phyloP scores from a whole-genome alignment of 1,140 invertebrate species.

The Bombus waltoni region DNA sequence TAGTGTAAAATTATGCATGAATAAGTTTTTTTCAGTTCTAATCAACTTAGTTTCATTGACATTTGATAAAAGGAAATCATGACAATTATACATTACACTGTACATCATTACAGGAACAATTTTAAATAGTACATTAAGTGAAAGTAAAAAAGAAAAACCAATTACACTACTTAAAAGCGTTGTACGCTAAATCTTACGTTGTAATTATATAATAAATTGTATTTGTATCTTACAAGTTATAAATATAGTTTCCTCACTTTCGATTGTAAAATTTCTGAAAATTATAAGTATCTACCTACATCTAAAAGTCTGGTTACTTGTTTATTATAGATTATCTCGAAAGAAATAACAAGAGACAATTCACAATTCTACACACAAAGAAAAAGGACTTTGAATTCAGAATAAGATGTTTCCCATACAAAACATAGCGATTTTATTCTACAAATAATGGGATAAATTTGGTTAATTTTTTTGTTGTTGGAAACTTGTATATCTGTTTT shows the following conservation, averaged over 20 bases:
- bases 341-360: constrained; percentile 60
- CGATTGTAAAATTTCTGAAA: constrained; percentile 64
- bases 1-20: constrained; percentile 63
- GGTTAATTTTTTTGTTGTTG: constrained; percentile 63
- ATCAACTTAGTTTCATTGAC: constrained; percentile 61
- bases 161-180: constrained; percentile 58
- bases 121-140: constrained; percentile 69
- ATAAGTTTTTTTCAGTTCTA: constrained; percentile 58
- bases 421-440: constrained; percentile 83
- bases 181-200: constrained; percentile 55
- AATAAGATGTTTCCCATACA: constrained; percentile 78
- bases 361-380: constrained; percentile 55
- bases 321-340: constrained; percentile 47
- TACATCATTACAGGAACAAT: constrained; percentile 68
- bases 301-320: constrained; percentile 55
- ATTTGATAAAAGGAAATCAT: constrained; percentile 59
- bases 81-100: constrained; percentile 67
- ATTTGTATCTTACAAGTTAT: constrained; percentile 69
- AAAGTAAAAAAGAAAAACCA: constrained; percentile 63
- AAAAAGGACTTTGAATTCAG: constrained; percentile 65
- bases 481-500: constrained; percentile 70
- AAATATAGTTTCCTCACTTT: constrained; percentile 70
- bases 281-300: constrained; percentile 68
- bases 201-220: constrained; percentile 65
- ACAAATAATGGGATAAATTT: constrained; percentile 82